phyloP scores from a whole-genome alignment of 2,797 vertebrate genomes.

The Gallinago stenura region DNA sequence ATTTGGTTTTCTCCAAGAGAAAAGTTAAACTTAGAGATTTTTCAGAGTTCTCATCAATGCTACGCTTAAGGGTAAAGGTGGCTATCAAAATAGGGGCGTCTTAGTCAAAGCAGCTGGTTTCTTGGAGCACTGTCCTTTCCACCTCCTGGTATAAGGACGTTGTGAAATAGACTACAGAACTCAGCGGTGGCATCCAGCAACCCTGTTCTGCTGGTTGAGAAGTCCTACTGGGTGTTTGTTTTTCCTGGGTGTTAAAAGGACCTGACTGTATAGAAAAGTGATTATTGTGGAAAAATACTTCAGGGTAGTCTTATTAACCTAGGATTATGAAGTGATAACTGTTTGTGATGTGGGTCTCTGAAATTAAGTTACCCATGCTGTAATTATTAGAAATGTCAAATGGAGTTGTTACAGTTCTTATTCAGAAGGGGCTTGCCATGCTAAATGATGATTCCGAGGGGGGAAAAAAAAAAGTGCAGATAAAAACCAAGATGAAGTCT shows the following conservation, averaged over 20 bases:
- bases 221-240: background rate
- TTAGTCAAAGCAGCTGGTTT: background rate
- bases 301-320: background rate
- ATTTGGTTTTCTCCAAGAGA: background rate
- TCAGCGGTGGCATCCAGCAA: background rate
- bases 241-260: background rate
- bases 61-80: background rate
- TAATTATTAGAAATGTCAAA: background rate
- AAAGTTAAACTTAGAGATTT: background rate
- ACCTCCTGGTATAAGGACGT: background rate
- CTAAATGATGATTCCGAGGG: background rate
- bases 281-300: background rate
- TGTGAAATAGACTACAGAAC: background rate
- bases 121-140: background rate
- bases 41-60: background rate
- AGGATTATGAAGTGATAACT: background rate
- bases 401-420: background rate
- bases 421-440: background rate
- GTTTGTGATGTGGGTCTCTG: background rate
- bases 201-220: background rate
- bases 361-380: background rate
- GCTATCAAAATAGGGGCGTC: background rate
- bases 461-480: background rate
- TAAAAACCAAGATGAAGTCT: background rate
- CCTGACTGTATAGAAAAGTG: background rate